Percentiles rank a stretch among this genome's conserved stretches.
Evolutionary conservation across 2,888 invertebrate genomes (phyloP).

Genomic region (Trissolcus brochymenae): DNA sequence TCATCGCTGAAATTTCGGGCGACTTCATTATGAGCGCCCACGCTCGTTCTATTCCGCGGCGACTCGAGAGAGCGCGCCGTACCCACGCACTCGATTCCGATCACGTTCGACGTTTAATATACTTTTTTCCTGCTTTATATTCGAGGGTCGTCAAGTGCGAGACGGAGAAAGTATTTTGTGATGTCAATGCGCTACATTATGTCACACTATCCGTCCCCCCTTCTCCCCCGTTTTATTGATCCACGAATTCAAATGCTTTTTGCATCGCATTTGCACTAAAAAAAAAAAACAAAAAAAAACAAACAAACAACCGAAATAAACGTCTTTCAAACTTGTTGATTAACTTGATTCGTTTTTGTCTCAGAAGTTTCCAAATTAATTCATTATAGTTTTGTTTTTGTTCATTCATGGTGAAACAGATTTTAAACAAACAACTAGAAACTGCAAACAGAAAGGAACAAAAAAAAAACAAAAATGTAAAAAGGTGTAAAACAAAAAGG

Average conservation of each 20-base stretch:
- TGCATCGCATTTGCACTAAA: too few species aligned
- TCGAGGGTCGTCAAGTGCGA: slow-evolving; percentile 11
- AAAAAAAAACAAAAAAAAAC: too few species aligned
- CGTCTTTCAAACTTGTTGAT: too few species aligned
- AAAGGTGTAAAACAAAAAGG: neutral
- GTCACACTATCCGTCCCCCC: slow-evolving; percentile 1
- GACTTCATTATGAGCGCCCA: slow-evolving; percentile 18
- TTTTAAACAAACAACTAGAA: too few species aligned
- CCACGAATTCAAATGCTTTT: neutral
- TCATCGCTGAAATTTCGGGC: slow-evolving; percentile 33
- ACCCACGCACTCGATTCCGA: slow-evolving; percentile 19
- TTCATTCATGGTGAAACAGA: too few species aligned
- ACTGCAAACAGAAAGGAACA: too few species aligned
- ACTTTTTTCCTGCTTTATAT: slow-evolving; percentile 33
- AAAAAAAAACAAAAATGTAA: too few species aligned
- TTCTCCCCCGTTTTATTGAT: slow-evolving; percentile 3
- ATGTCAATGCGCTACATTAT: slow-evolving; percentile 11
- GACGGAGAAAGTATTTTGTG: slow-evolving; percentile 31
- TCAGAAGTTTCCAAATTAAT: too few species aligned
- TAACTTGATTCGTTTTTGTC: too few species aligned
- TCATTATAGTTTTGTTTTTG: too few species aligned
- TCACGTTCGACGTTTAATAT: slow-evolving; percentile 37
- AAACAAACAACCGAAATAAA: too few species aligned
- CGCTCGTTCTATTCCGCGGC: neutral
- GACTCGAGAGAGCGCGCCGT: slow-evolving; percentile 19